phyloP scores from a whole-genome alignment of 2,797 vertebrate species.

The Allobates femoralis region DNA sequence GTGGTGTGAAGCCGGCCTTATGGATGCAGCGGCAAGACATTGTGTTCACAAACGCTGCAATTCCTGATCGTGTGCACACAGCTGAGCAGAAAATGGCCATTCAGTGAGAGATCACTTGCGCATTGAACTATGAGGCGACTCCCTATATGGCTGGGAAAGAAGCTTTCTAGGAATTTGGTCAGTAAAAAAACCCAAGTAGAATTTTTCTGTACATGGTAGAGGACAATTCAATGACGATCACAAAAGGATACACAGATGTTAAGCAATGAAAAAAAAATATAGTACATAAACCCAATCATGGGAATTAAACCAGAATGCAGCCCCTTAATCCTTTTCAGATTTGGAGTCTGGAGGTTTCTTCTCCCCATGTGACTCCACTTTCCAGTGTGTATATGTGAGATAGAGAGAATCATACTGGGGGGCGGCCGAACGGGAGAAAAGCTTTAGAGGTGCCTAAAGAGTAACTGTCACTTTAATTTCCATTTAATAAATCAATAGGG shows the following conservation, averaged over 20 bases:
- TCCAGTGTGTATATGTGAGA: background rate
- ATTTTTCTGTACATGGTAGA: background rate
- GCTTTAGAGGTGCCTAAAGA: background rate
- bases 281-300: background rate
- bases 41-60: no score
- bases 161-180: background rate
- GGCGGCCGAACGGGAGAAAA: background rate
- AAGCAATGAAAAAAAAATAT: background rate
- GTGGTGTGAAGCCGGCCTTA: no score
- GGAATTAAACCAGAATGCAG: conserved; percentile 1
- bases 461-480: no score
- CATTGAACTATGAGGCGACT: background rate
- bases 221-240: background rate
- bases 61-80: no score
- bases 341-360: background rate
- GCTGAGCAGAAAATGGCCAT: background rate
- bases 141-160: background rate
- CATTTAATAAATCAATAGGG: no score
- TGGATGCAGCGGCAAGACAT: no score
- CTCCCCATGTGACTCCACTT: conserved; percentile 8
- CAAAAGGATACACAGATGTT: background rate
- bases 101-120: background rate
- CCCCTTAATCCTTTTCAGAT: conserved; percentile 11
- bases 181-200: background rate
- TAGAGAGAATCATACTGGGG: background rate